Base-by-base conservation (phyloP, 2,113 vertebrate species). In the Thymallus thymallus region DNA sequence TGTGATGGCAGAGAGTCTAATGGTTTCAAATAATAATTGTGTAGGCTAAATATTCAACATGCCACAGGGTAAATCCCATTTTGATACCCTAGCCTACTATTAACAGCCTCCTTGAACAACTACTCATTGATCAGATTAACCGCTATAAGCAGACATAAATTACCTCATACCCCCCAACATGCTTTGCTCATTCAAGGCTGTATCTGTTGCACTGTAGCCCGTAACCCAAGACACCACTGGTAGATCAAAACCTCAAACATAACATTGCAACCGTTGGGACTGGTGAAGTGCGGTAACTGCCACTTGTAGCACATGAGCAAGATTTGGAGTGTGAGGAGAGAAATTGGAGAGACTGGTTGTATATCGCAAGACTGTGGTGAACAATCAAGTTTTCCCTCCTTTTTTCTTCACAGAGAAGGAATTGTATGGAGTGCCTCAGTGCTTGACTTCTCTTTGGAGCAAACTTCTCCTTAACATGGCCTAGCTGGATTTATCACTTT, bases 401-500 rank as follows among this genome's bases (percentile, higher is more conserved):
- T n/a, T 48, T 62, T 24, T 62, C 51, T 68, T 0, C 6, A 22
- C 14, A 22, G 6, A 6, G 35, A 41, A 41, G 51, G 48, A 51
- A 60, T 3, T 6, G 68, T 46, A 29, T 65, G 26, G 58, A 72
- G 69, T 14, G 29, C 24, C 26, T 26, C 71, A 20, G 29, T 55
- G 58, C 61, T 68, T 68, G 55, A 60, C 64, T 56, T 68, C 64
- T 69, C 22, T 73, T 62, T 45, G 18, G 24, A 73, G 51, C 70
- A 56, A 74, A 66, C 45, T 61, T 56, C 41, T 30, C 32, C 61
- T 76, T 56, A 65, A 73, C 70, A 78, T 73, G 65, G 58, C 69
- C 46, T 32, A 65, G 62, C 74, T 72, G 72, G 73, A 83, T 81
- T 76, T 67, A 64, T 86, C 60, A 46, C 68, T 16, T 46, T 66